Evolutionary conservation across 2,113 vertebrate species (phyloP).

Genomic region (Carollia perspicillata): DNA sequence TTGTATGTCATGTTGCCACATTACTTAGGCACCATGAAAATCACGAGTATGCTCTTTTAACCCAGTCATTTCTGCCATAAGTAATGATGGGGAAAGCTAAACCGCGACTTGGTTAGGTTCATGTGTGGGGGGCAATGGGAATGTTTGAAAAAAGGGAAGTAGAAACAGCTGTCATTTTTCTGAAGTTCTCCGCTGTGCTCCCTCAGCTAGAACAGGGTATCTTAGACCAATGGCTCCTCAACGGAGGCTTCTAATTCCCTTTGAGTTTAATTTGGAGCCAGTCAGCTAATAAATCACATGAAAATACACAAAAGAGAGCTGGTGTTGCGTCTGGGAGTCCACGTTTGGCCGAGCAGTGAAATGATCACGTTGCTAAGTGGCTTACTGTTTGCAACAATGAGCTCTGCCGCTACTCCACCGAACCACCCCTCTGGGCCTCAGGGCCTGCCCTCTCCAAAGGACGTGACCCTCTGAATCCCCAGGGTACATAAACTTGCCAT

Average conservation of each 20-base stretch:
- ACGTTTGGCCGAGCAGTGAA: background rate
- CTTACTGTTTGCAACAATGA: no score
- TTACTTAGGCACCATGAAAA: background rate
- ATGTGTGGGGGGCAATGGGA: background rate
- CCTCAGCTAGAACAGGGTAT: background rate
- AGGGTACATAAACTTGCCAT: background rate
- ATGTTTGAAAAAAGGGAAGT: background rate
- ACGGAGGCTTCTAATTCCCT: background rate
- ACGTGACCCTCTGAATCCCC: background rate
- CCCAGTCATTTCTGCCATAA: background rate
- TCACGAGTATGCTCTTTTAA: background rate
- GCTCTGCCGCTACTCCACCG: background rate
- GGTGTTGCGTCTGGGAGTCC: background rate
- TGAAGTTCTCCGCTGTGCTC: background rate
- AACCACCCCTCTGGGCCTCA: background rate
- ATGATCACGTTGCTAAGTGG: background rate
- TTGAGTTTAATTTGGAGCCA: background rate
- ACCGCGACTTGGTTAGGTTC: background rate
- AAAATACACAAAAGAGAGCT: background rate
- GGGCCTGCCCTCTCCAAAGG: background rate
- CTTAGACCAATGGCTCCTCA: background rate
- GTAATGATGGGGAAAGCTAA: background rate
- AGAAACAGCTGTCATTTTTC: background rate
- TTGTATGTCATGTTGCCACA: background rate
- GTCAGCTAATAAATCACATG: background rate